Evolutionary conservation across 2,888 invertebrate genomes (phyloP), one percentile per base, ranked within the genome.

Genomic region (Monochamus alternatus): DNA sequence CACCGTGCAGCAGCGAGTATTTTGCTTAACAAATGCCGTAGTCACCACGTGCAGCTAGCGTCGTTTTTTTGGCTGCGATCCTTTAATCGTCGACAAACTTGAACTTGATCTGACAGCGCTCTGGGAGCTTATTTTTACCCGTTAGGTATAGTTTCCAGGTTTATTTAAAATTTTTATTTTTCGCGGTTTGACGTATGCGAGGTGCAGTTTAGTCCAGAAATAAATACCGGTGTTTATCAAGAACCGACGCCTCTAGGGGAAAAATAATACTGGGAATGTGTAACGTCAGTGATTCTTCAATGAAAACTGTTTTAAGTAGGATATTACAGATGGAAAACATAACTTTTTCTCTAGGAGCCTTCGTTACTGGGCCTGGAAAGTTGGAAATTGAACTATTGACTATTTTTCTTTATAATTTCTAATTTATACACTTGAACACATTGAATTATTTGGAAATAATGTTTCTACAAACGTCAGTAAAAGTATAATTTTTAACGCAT

Each of bases 61-160:
- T 64, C 14, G 30, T 14, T 69, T 69, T 68, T 69, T 69, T 69
- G 69, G 69, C 69, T 38, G 32, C 43, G 30, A n/a, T 31, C 31
- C 30, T 32, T 9, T 66, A 55, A 52, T 32, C 55, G 3, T 1
- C 47, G 22, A 30, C 60, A 60, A 60, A 60, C 69, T 69, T 69
- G 69, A 69, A 69, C 69, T 69, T 69, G 69, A 47, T 69, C 69
- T 60, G 43, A 60, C 47, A 60, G 30, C 69, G 69, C 47, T 44
- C 31, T 44, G 31, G 44, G 44, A 31, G 30, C n/a, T 30, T 69
- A 69, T 69, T 69, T 69, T 69, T 69, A 60, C 69, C 47, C 47
- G 69, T 38, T 38, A 38, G 38, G 38, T 38, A 38, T 7, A 7
- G 38, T 60, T 51, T 38, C 47, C 60, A 60, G 47, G 47, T 47